Percentiles rank a stretch among this genome's conserved stretches.
Evolutionary conservation across 2,797 vertebrate genomes (phyloP).

Genomic region (Phrynocephalus vlangalii): DNA sequence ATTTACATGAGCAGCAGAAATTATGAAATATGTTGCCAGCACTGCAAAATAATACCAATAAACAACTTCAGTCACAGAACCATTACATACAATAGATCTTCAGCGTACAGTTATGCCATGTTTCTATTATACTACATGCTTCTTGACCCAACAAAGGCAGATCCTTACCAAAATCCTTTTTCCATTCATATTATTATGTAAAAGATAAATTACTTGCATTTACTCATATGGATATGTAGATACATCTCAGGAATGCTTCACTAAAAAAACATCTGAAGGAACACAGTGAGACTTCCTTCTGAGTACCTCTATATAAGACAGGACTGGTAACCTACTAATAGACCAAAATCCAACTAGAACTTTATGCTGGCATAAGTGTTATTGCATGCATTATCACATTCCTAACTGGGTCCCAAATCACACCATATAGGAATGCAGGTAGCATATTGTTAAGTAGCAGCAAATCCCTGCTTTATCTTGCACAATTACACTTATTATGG

Average conservation of each 20-base stretch:
- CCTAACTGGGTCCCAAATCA: no score
- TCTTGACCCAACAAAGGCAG: neutral
- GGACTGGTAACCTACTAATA: neutral
- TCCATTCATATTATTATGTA: neutral
- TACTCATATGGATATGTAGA: neutral
- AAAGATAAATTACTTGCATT: neutral
- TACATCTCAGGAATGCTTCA: neutral
- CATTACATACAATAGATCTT: no score
- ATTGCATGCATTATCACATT: no score
- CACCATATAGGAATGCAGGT: no score
- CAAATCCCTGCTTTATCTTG: no score
- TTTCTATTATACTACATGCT: neutral
- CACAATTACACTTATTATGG: no score
- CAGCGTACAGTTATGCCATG: neutral
- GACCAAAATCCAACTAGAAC: no score
- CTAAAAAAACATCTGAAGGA: neutral
- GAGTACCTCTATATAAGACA: neutral
- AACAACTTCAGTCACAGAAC: neutral
- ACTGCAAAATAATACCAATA: neutral
- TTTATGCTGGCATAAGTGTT: no score
- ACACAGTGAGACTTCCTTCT: neutral
- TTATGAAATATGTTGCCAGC: no score
- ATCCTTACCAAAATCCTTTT: neutral
- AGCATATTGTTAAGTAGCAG: no score
- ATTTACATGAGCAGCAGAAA: neutral